Conservation (phyloP, 92 coral and sea anemone species). For the Heteractis magnifica region DNA sequence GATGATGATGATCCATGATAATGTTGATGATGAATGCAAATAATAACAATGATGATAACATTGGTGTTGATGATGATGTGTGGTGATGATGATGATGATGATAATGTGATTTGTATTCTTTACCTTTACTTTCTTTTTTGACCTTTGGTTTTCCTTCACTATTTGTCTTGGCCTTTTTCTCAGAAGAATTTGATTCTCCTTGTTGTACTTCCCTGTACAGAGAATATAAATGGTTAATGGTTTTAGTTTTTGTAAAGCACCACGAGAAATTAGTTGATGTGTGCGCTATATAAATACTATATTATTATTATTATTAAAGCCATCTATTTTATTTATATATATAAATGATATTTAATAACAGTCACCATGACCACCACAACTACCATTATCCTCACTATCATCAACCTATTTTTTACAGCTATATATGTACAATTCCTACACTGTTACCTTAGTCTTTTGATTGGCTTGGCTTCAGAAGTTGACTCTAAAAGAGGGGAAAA, state of each 20-base stretch:
- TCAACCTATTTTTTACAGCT: too few relatives aligned
- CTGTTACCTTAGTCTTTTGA: constrained; percentile 65
- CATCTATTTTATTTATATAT: too few relatives aligned
- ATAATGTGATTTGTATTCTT: neutral
- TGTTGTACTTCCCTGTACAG: constrained; percentile 1
- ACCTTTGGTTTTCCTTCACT: constrained; percentile 54
- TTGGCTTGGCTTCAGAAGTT: constrained; percentile 48
- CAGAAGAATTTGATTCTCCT: constrained; percentile 43
- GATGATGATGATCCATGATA: neutral
- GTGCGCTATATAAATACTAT: too few relatives aligned
- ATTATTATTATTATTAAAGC: too few relatives aligned
- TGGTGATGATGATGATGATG: neutral
- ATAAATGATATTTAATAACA: too few relatives aligned
- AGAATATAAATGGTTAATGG: neutral
- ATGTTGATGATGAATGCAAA: neutral
- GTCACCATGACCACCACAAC: too few relatives aligned
- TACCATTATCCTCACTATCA: too few relatives aligned
- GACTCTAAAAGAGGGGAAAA: constrained; percentile 8
- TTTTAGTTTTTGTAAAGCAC: too few relatives aligned
- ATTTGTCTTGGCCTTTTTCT: constrained; percentile 70
- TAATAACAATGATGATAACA: neutral
- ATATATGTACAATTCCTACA: neutral
- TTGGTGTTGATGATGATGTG: neutral
- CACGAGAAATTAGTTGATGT: too few relatives aligned
- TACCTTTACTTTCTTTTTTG: constrained; percentile 38